Conservation (phyloP, 2,113 vertebrate genomes). For the Calyptomena viridis region DNA sequence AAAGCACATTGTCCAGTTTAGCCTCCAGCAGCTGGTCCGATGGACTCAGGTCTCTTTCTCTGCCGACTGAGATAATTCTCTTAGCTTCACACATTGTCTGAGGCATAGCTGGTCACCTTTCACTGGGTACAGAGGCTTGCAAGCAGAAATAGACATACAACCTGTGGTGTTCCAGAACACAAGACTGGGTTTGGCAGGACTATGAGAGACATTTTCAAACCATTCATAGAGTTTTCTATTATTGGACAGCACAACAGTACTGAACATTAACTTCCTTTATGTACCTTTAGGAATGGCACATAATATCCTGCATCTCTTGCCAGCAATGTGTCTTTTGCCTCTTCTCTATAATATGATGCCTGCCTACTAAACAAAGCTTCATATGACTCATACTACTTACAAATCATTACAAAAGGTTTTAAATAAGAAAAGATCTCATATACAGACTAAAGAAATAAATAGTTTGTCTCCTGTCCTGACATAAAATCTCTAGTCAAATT, state of each 20-base stretch:
- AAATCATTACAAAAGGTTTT: background rate
- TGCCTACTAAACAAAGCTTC: background rate
- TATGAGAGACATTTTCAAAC: background rate
- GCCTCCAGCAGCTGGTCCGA: background rate
- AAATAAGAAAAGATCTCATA: background rate
- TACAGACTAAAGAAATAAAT: background rate
- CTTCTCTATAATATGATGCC: fast-evolving
- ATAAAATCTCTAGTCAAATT: background rate
- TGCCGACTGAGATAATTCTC: background rate
- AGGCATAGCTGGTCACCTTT: background rate
- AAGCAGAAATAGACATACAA: background rate
- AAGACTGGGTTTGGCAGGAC: background rate
- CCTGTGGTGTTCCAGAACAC: background rate
- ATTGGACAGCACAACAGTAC: background rate
- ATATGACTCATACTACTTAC: background rate
- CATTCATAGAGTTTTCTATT: background rate
- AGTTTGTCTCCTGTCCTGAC: background rate
- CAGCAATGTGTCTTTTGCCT: background rate
- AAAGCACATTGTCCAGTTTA: background rate
- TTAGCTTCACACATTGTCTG: background rate
- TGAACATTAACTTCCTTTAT: background rate
- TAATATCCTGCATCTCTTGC: background rate
- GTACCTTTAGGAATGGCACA: too few species aligned
- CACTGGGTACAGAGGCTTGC: background rate
- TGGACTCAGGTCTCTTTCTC: background rate